Percentiles rank a stretch among this genome's conserved stretches.
These are phyloP conservation scores for Platycheirus rosarum DNA, from an alignment of 2,888 invertebrate genomes.

Conservation along the genomic window DNA sequence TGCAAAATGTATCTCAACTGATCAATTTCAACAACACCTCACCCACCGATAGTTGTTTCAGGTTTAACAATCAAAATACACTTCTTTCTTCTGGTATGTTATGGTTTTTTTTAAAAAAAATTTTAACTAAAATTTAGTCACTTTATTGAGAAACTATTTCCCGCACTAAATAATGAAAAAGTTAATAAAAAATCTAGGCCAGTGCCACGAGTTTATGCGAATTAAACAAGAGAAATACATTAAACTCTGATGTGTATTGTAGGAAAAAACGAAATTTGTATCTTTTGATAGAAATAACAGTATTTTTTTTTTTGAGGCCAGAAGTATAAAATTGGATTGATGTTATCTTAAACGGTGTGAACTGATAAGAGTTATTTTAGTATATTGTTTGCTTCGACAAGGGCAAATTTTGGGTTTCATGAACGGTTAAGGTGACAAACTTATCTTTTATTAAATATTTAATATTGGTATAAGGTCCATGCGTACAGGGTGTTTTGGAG, in stretches of 20 bases:
- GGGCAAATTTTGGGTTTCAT: conserved; percentile 9
- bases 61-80: conserved; percentile 7
- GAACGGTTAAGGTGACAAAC: background rate
- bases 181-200: background rate
- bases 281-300: conserved; percentile 18
- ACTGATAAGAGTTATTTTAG: conserved; percentile 30
- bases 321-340: conserved; percentile 9
- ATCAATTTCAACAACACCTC: background rate
- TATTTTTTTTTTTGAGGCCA: background rate
- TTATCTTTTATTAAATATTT: conserved; percentile 14
- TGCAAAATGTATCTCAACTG: conserved; percentile 28
- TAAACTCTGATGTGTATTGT: background rate
- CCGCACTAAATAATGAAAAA: background rate
- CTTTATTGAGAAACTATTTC: background rate
- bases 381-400: conserved; percentile 18
- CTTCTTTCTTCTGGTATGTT: background rate
- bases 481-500: conserved; percentile 4
- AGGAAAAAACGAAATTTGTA: conserved; percentile 1
- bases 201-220: too few species aligned
- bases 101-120: background rate
- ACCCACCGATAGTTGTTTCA: conserved; percentile 22
- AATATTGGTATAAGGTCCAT: background rate
- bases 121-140: background rate
- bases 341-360: conserved; percentile 16
- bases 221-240: conserved; percentile 5